Evolutionary conservation across 92 coral and sea anemone genomes (phyloP), one percentile per base, ranked within the genome.

Genomic region (Galaxea fascicularis): DNA sequence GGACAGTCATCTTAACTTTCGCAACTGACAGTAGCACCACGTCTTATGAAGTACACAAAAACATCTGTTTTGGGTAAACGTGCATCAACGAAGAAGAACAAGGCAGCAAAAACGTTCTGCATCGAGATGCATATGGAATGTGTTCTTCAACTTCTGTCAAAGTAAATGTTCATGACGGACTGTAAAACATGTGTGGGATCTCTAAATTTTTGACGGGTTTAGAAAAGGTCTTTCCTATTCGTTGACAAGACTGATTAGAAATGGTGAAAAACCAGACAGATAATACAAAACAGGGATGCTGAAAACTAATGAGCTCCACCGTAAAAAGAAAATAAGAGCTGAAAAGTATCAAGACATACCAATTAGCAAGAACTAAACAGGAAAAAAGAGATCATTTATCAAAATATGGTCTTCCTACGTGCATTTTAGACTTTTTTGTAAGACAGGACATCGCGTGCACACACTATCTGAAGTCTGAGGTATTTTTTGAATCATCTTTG

Each of bases 361-460:
- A 35, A 35, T 35, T 35, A 35, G 41, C 41, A 35, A 35, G 41
- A 35, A 35, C 41, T 2, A 2, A 35, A 35, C 41, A 35, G 65
- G 0, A 58, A 22, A 2, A 20, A 58, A 26, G 3, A 58, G 22
- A 31, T 39, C 73, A 24, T 24, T 30, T 26, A 27, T 24, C 12
- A 30, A 30, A 65, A 65, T 27, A 10, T 15, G 16, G 70, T 62
- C 67, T 62, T 62, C 25, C 11, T 25, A 24, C 10, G 51, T 30
- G 17, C 27, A 35, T 30, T 13, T 30, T 29, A 29, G 15, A 31
- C n/a, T 4, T 54, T 65, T 20, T 65, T 29, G 24, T 14, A 41
- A 62, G 28, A 9, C 21, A 47, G n/a, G 28, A 0, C 10, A 79
- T 79, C 84, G 84, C 84, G 84, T 79, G 84, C 84, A 79, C 75